Percentiles rank a stretch among this genome's conserved stretches.
phyloP scores from a whole-genome alignment of 2,797 vertebrate genomes.

The Hyperoplus lanceolatus region DNA sequence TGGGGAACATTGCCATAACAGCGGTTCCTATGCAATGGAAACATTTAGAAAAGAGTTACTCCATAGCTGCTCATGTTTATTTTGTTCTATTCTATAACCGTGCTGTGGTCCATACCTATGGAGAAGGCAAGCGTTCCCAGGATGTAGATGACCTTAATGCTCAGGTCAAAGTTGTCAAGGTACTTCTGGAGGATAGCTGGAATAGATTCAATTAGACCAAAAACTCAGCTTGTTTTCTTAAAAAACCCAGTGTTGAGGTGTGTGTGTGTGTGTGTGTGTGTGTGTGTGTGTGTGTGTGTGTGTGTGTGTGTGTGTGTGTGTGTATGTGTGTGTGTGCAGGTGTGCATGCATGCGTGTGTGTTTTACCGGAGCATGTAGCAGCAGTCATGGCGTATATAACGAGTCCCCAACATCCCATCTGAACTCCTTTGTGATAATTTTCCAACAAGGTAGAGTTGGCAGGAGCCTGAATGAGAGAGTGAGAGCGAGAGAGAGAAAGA shows the following conservation, averaged over 20 bases:
- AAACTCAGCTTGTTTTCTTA: neutral
- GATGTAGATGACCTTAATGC: slow-evolving; percentile 96
- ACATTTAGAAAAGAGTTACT: neutral
- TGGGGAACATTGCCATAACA: slow-evolving; percentile 95
- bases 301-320: too few relatives aligned
- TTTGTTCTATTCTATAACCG: neutral
- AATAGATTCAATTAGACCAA: neutral
- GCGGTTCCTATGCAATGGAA: slow-evolving; percentile 88
- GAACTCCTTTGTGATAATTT: slow-evolving; percentile 92
- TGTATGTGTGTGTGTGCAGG: too few relatives aligned
- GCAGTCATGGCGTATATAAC: slow-evolving; percentile 96
- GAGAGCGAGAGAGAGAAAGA: too few relatives aligned
- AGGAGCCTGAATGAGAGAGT: slow-evolving; percentile 82
- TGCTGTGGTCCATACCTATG: slow-evolving; percentile 79
- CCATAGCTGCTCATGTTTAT: neutral
- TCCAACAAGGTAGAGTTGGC: slow-evolving; percentile 90
- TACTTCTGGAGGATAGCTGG: slow-evolving; percentile 97
- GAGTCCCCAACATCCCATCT: slow-evolving; percentile 98
- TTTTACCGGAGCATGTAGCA: slow-evolving; percentile 93
- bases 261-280: too few relatives aligned
- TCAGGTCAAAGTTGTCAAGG: slow-evolving; percentile 96
- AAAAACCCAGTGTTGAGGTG: neutral
- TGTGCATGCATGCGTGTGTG: neutral
- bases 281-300: too few relatives aligned
- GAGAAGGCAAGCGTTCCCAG: slow-evolving; percentile 95